Evolutionary conservation across 1,140 invertebrate species (phyloP).

Genomic region (Lordiphosa collinella): DNA sequence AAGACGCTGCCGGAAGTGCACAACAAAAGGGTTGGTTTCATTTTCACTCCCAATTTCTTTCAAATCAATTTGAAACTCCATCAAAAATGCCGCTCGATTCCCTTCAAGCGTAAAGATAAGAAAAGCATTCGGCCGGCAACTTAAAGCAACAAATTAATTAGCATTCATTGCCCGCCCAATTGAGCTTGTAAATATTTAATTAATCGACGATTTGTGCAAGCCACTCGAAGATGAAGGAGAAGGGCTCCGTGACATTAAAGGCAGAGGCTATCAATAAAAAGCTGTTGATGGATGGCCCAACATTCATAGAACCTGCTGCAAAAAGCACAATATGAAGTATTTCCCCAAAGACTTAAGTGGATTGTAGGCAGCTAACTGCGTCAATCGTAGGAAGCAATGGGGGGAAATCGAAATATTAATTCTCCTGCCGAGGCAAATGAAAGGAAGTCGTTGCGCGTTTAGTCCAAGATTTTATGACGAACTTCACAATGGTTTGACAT

Average conservation of each 20-base stretch:
- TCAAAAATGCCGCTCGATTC: constrained; percentile 10
- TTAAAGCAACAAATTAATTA: constrained; percentile 63
- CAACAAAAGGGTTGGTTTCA: constrained; percentile 44
- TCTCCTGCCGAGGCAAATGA: no score
- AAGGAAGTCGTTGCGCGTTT: no score
- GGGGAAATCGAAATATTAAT: no score
- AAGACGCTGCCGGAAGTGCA: constrained; percentile 23
- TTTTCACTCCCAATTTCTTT: constrained; percentile 21
- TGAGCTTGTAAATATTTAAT: constrained; percentile 76
- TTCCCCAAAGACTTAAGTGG: no score
- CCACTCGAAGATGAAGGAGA: constrained; percentile 14
- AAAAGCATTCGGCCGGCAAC: constrained; percentile 23
- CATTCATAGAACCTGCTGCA: not conserved
- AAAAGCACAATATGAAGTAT: no score
- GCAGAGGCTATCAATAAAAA: constrained; percentile 51
- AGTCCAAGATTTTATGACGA: no score
- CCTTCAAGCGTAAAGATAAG: constrained; percentile 62
- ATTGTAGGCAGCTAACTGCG: no score
- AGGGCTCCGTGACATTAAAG: constrained; percentile 10
- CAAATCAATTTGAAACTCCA: constrained; percentile 40
- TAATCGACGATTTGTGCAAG: constrained; percentile 57
- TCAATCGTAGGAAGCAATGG: no score
- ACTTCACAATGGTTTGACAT: no score
- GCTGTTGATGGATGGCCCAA: constrained; percentile 45
- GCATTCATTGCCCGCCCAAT: constrained; percentile 66